Conservation (phyloP, 2,797 vertebrate genomes). For the Rhynchonycteris naso region DNA sequence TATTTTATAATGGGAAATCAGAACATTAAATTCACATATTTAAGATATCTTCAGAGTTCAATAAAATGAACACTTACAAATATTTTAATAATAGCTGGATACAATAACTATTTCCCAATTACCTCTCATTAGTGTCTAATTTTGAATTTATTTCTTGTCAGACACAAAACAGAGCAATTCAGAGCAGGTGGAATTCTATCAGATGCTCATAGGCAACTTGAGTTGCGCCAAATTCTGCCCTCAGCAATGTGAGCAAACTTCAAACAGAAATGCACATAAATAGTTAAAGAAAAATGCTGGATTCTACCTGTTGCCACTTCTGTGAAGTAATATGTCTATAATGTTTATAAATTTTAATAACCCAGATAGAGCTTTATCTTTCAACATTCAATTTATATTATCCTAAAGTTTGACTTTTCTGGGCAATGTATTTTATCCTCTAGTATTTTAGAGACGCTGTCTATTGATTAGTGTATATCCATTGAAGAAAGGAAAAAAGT, state of each 20-base stretch:
- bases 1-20: not conserved
- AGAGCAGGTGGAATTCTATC: not conserved
- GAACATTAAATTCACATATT: not conserved
- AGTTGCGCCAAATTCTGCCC: constrained; percentile 59
- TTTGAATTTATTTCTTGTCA: constrained; percentile 22
- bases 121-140: not conserved
- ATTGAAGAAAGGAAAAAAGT: constrained; percentile 25
- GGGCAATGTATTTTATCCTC: constrained; percentile 15
- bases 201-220: constrained; percentile 2
- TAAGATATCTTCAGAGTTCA: constrained; percentile 16
- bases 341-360: constrained; percentile 77
- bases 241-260: constrained; percentile 68
- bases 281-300: constrained; percentile 75
- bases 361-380: constrained; percentile 33
- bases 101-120: constrained; percentile 25
- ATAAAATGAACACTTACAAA: not conserved
- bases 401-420: constrained; percentile 42
- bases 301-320: constrained; percentile 73
- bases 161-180: constrained; percentile 22
- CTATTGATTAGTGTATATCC: not conserved
- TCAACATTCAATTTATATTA: constrained; percentile 61
- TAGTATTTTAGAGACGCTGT: constrained; percentile 40
- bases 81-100: constrained; percentile 8
- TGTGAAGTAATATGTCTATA: constrained; percentile 76
- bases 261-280: constrained; percentile 78